Evolutionary conservation across 2,888 invertebrate species (phyloP).

Genomic region (Euspilapteryx auroguttella): DNA sequence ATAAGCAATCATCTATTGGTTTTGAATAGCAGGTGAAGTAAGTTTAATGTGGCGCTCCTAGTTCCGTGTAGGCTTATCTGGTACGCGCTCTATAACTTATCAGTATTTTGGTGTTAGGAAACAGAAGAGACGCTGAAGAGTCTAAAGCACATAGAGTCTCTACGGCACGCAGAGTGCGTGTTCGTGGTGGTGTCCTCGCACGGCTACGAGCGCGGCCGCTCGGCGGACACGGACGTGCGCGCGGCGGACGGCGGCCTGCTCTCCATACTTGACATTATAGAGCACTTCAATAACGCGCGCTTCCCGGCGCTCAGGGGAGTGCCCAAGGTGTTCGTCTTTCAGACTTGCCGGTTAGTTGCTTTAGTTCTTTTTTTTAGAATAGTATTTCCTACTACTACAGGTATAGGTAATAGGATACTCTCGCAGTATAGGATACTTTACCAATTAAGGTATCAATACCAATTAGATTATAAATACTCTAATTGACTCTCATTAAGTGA

Average conservation of each 20-base stretch:
- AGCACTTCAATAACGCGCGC: slow-evolving; percentile 58
- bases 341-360: slow-evolving; percentile 62
- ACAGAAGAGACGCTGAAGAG: slow-evolving; percentile 34
- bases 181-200: slow-evolving; percentile 70
- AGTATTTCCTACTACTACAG: no score
- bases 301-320: slow-evolving; percentile 57
- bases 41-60: no score
- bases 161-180: slow-evolving; percentile 61
- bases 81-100: no score
- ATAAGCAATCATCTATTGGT: no score
- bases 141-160: slow-evolving; percentile 34
- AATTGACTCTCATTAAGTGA: no score
- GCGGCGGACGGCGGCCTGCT: slow-evolving; percentile 59
- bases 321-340: slow-evolving; percentile 75
- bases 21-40: no score
- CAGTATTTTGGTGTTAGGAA: no score
- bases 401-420: no score
- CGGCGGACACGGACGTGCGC: slow-evolving; percentile 58
- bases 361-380: not conserved
- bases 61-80: no score
- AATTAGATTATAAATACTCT: no score
- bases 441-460: no score
- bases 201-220: slow-evolving; percentile 45
- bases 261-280: slow-evolving; percentile 53
- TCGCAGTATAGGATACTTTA: no score